phyloP scores from a whole-genome alignment of 2,888 invertebrate species.

The Bombyx huttoni region DNA sequence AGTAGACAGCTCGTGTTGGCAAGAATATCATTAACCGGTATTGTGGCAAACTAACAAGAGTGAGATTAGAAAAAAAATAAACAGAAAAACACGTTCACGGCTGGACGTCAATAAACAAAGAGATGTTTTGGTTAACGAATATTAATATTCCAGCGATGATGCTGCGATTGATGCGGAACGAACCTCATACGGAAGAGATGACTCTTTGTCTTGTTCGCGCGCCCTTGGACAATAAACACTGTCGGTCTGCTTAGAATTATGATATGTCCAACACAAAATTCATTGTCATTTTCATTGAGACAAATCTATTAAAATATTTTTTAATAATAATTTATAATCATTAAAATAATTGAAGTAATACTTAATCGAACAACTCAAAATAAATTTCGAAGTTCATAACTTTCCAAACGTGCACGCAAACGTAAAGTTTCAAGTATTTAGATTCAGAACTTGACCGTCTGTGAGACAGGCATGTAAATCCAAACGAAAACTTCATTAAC shows the following conservation, averaged over 20 bases:
- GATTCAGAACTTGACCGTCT: conserved; percentile 4
- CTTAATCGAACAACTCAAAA: too few species aligned
- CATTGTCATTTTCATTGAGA: background rate
- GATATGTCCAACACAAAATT: background rate
- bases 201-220: conserved; percentile 44
- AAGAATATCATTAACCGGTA: conserved; percentile 15
- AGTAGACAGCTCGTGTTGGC: background rate
- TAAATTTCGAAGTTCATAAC: too few species aligned
- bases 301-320: too few species aligned
- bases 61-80: conserved; percentile 9
- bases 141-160: conserved; percentile 61
- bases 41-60: conserved; percentile 11
- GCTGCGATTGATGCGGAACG: conserved; percentile 45
- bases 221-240: conserved; percentile 36
- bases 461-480: conserved; percentile 10
- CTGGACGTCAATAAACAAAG: conserved; percentile 30
- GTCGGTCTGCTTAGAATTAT: background rate
- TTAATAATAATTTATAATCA: too few species aligned
- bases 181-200: conserved; percentile 58
- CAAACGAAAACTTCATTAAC: too few species aligned
- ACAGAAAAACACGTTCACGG: conserved; percentile 23
- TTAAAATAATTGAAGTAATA: too few species aligned
- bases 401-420: too few species aligned
- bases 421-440: too few species aligned
- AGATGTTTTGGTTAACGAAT: conserved; percentile 27